Evolutionary conservation across 2,113 vertebrate species (phyloP).

Genomic region (Chrysochloris asiatica): DNA sequence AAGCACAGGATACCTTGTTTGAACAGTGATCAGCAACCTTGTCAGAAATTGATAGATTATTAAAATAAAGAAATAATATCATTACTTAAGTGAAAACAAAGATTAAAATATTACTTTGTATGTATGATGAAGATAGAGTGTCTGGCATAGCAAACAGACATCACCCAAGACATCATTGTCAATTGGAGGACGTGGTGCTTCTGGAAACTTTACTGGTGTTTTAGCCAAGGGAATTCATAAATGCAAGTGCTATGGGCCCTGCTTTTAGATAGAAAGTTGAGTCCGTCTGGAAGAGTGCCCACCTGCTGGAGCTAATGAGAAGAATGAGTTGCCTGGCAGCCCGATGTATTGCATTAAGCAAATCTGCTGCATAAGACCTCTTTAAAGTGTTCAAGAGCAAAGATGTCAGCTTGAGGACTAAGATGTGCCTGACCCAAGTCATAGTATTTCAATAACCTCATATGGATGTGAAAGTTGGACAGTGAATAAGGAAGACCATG

Average conservation of each 20-base stretch:
- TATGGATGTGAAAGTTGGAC: too few relatives aligned
- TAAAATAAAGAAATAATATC: conserved; percentile 63
- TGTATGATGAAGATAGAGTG: conserved; percentile 9
- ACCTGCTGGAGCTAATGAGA: conserved; percentile 42
- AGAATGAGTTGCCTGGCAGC: background rate
- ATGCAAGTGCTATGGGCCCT: conserved; percentile 33
- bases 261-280: conserved; percentile 31
- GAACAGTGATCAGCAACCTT: conserved; percentile 14
- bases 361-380: too few relatives aligned
- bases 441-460: too few relatives aligned
- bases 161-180: conserved; percentile 29
- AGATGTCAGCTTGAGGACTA: too few relatives aligned
- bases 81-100: conserved; percentile 55
- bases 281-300: conserved; percentile 38
- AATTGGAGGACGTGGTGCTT: conserved; percentile 36
- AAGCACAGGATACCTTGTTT: conserved; percentile 22
- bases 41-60: conserved; percentile 37
- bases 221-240: conserved; percentile 58
- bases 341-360: too few relatives aligned
- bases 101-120: conserved; percentile 14
- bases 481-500: too few relatives aligned
- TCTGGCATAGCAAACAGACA: conserved; percentile 1
- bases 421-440: too few relatives aligned
- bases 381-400: too few relatives aligned
- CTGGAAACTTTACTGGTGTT: conserved; percentile 52